A percentile compares a stretch with the other conserved stretches of the same genome.
phyloP scores from a whole-genome alignment of 2,888 invertebrate genomes.

The Laspeyria flexula region DNA sequence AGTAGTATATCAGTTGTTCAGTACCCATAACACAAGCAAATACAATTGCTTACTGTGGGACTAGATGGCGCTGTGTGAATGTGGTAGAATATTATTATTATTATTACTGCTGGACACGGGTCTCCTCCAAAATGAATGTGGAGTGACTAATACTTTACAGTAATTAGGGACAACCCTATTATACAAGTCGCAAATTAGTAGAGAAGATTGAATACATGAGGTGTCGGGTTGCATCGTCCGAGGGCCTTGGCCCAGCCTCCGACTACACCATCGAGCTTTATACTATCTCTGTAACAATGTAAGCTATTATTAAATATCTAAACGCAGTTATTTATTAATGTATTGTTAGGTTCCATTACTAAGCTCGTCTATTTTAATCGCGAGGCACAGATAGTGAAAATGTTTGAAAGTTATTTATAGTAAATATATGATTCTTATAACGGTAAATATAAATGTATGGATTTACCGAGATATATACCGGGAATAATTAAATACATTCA shows the following conservation, averaged over 20 bases:
- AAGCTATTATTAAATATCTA: slow-evolving; percentile 32
- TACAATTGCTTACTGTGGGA: no score
- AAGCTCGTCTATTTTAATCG: neutral
- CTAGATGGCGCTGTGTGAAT: no score
- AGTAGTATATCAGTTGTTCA: no score
- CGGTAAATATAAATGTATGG: no score
- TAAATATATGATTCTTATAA: no score
- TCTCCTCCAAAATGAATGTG: no score
- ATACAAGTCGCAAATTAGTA: slow-evolving; percentile 70
- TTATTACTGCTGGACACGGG: no score
- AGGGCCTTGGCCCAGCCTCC: slow-evolving; percentile 64
- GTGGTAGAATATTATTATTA: no score
- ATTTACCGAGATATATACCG: no score
- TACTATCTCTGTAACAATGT: slow-evolving; percentile 35
- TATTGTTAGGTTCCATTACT: slow-evolving; percentile 6
- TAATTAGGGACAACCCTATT: slow-evolving; percentile 59
- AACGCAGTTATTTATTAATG: slow-evolving; percentile 30
- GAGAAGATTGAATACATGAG: slow-evolving; percentile 78
- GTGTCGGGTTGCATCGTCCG: slow-evolving; percentile 74
- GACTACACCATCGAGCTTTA: slow-evolving; percentile 38
- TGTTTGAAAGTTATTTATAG: no score
- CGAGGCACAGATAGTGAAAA: neutral
- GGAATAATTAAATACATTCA: no score
- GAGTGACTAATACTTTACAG: neutral
- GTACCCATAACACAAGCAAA: no score